Evolutionary conservation across 2,113 vertebrate genomes (phyloP).

Genomic region (Ptilonorhynchus violaceus): DNA sequence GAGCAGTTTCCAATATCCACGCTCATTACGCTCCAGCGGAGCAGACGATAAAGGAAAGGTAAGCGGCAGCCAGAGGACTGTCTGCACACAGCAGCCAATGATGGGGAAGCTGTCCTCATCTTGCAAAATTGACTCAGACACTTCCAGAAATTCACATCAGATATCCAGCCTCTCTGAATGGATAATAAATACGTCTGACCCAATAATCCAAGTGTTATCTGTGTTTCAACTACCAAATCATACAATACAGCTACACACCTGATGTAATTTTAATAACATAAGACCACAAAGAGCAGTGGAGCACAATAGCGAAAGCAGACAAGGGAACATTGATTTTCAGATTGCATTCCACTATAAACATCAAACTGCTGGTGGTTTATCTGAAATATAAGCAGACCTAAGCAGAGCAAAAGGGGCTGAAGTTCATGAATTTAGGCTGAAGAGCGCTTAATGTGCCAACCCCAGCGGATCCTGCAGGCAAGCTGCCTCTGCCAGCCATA

Average conservation of each 20-base stretch:
- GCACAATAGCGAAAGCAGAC: constrained; percentile 39
- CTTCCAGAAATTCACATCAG: constrained; percentile 66
- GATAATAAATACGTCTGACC: constrained; percentile 60
- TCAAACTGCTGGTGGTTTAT: constrained; percentile 35
- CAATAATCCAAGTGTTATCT: constrained; percentile 66
- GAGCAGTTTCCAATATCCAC: constrained; percentile 39
- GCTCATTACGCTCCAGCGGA: constrained; percentile 48
- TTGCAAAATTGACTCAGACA: constrained; percentile 50
- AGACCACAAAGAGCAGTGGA: constrained; percentile 55
- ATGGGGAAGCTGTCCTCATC: constrained; percentile 28
- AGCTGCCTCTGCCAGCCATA: background rate
- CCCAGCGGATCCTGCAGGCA: background rate
- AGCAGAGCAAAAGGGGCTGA: background rate
- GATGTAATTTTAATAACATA: constrained; percentile 67
- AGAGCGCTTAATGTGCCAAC: background rate
- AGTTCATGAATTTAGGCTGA: constrained; percentile 4
- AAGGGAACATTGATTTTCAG: constrained; percentile 62
- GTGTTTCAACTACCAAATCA: constrained; percentile 44
- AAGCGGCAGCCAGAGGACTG: background rate
- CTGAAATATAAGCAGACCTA: constrained; percentile 43
- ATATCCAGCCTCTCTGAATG: constrained; percentile 50
- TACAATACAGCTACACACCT: constrained; percentile 50
- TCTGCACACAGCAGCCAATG: background rate
- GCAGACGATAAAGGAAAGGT: constrained; percentile 11
- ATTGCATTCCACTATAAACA: constrained; percentile 48